phyloP scores from a whole-genome alignment of 2,113 vertebrate species.

The Mus spicilegus region DNA sequence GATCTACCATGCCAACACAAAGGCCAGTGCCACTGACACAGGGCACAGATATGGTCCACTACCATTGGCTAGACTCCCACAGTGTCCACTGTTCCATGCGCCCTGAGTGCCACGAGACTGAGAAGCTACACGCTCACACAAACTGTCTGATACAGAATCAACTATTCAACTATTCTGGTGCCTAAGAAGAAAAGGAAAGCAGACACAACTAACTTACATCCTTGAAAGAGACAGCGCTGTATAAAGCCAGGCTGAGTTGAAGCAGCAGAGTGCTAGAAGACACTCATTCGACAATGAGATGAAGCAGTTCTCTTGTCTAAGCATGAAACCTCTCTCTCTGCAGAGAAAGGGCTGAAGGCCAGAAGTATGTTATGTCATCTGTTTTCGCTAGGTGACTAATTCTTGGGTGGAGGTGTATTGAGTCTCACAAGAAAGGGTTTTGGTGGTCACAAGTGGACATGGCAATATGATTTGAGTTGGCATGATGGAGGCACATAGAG shows the following conservation, averaged over 20 bases:
- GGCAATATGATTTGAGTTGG: not conserved
- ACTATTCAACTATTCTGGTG: too few relatives aligned
- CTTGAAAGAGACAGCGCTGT: not conserved
- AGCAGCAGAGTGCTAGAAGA: not conserved
- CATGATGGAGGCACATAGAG: not conserved
- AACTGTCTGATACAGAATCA: not conserved
- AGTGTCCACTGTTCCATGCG: not conserved
- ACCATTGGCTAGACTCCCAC: not conserved
- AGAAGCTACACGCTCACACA: not conserved
- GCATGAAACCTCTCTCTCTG: not conserved
- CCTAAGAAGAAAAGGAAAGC: not conserved
- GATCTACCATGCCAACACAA: not conserved
- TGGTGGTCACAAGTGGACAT: not conserved
- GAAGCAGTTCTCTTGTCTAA: not conserved
- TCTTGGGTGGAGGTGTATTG: not conserved
- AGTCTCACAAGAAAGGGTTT: not conserved
- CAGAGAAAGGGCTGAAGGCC: not conserved
- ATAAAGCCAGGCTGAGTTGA: not conserved
- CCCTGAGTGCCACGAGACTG: not conserved
- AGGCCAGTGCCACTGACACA: not conserved
- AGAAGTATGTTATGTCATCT: not conserved
- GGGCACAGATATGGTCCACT: fast-evolving
- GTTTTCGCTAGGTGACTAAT: not conserved
- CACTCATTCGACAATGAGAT: not conserved
- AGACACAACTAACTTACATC: not conserved